A percentile compares a stretch with the other conserved stretches of the same genome.
Conservation (phyloP, 2,888 invertebrate species). For the Drosophila barbarae region DNA sequence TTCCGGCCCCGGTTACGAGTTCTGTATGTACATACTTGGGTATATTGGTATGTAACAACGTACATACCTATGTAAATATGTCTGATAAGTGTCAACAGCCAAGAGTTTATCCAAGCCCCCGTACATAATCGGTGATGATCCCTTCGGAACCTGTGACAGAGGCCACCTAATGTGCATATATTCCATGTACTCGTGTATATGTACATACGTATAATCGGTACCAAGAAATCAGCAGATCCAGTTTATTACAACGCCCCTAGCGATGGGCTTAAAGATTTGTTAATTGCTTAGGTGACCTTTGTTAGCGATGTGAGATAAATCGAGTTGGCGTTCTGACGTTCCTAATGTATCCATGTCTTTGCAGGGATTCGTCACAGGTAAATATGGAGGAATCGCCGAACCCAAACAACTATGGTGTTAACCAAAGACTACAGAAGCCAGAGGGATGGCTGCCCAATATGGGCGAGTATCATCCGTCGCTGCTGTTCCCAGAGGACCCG, state of each 20-base stretch:
- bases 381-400: constrained; percentile 32
- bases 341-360: not conserved
- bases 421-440: constrained; percentile 35
- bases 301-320: constrained; percentile 22
- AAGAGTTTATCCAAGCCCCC: constrained; percentile 21
- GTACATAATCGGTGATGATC: constrained; percentile 9
- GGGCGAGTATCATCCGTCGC: constrained; percentile 23
- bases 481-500: constrained; percentile 30
- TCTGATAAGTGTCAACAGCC: constrained; percentile 33
- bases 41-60: constrained; percentile 31
- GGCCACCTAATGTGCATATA: not conserved
- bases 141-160: not conserved
- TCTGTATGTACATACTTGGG: constrained; percentile 32
- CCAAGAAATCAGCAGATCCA: constrained; percentile 14
- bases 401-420: constrained; percentile 19
- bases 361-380: constrained; percentile 31
- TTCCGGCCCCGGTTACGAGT: constrained; percentile 39
- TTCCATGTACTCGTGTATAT: not conserved
- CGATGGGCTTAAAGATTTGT: constrained; percentile 18
- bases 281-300: constrained; percentile 22
- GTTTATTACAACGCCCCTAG: constrained; percentile 24
- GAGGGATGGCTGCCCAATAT: constrained; percentile 28
- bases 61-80: constrained; percentile 24
- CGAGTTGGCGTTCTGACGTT: constrained; percentile 1
- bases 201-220: not conserved